A percentile compares a stretch with the other conserved stretches of the same genome.
These are phyloP conservation scores for Sebastolobus altivelis DNA, from an alignment of 2,797 vertebrate species.

Conservation along the genomic window DNA sequence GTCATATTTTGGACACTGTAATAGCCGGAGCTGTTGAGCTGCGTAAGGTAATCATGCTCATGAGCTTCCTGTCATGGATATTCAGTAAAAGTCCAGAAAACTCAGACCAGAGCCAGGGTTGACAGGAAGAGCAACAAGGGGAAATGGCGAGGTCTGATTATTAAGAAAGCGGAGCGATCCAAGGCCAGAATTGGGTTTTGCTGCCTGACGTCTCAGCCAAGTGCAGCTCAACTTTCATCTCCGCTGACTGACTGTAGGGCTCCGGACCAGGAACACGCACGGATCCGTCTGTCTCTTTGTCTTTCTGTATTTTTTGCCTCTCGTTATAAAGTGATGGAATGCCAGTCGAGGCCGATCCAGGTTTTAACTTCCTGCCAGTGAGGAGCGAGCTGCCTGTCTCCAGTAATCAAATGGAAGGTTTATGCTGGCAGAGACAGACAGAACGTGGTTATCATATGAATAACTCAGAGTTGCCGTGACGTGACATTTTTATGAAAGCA, in stretches of 20 bases:
- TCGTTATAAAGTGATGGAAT: slow-evolving; percentile 50
- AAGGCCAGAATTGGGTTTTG: slow-evolving; percentile 45
- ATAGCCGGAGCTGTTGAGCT: slow-evolving; percentile 33
- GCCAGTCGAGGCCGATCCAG: slow-evolving; percentile 48
- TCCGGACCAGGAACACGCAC: slow-evolving; percentile 43
- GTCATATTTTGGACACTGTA: slow-evolving; percentile 50
- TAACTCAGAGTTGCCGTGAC: slow-evolving; percentile 52
- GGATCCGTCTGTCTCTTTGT: slow-evolving; percentile 31
- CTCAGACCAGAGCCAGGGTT: slow-evolving; percentile 41
- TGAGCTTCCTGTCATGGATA: slow-evolving; percentile 49
- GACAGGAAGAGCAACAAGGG: slow-evolving; percentile 34
- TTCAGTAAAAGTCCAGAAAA: slow-evolving; percentile 44
- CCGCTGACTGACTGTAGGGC: slow-evolving; percentile 33
- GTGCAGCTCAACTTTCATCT: slow-evolving; percentile 63
- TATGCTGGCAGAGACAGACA: slow-evolving; percentile 66
- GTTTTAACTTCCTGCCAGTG: slow-evolving; percentile 72
- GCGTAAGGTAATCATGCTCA: slow-evolving; percentile 26
- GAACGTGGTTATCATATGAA: slow-evolving; percentile 57
- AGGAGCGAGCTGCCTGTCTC: slow-evolving; percentile 62
- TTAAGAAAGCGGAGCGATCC: slow-evolving; percentile 55
- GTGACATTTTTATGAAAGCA: slow-evolving; percentile 50
- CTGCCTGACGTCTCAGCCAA: slow-evolving; percentile 39
- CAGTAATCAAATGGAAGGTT: slow-evolving; percentile 68
- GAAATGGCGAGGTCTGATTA: slow-evolving; percentile 56
- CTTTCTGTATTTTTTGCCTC: slow-evolving; percentile 46